Evolutionary conservation across 1,140 invertebrate species (phyloP), one percentile per base, ranked within the genome.

Genomic region (Drosophila mojavensis): DNA sequence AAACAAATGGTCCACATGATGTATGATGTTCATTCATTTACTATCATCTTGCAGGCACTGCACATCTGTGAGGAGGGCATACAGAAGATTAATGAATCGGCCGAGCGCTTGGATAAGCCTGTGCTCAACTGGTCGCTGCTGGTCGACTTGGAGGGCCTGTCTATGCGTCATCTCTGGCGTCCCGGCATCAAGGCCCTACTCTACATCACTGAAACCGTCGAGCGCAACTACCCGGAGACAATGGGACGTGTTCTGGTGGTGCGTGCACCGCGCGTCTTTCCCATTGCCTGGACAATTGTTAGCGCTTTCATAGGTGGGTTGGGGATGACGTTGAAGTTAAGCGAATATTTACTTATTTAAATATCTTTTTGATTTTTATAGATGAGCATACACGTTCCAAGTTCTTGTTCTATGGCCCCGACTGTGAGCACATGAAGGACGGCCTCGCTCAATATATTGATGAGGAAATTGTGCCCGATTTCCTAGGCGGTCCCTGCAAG

Each of bases 221-320:
- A 99, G 93, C 96, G 96, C 13, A 98, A 99, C 93, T 99, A 99
- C 93, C 98, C 98, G 9, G 98, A 99, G 93, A 99, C 98, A 7
- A 97, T 99, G 96, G 97, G 97, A 13, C 93, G 96, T 50, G 97
- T 98, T 54, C 93, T 98, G 26, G 97, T 98, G 72, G 96, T 97
- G 61, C 94, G 97, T 74, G 97, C 97, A 30, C 97, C 97, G 1
- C 94, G 98, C 73, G 97, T 98, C 50, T 99, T 99, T 91, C 98
- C 98, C 1, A 98, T 99, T 67, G 93, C 99, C n/a, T 99, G 98
- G 98, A 99, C 98, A 0, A 94, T 99, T 51, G 97, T 99, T 59
- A 97, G 97, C 89, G 97, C 97, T n/a, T 99, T 99, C 92, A 99
- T 99, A 83, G 94, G 95, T 96, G 92, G 94, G 93, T 79, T 48